A percentile compares a stretch with the other conserved stretches of the same genome.
phyloP scores from a whole-genome alignment of 2,113 vertebrate genomes.

The Lepus americanus region DNA sequence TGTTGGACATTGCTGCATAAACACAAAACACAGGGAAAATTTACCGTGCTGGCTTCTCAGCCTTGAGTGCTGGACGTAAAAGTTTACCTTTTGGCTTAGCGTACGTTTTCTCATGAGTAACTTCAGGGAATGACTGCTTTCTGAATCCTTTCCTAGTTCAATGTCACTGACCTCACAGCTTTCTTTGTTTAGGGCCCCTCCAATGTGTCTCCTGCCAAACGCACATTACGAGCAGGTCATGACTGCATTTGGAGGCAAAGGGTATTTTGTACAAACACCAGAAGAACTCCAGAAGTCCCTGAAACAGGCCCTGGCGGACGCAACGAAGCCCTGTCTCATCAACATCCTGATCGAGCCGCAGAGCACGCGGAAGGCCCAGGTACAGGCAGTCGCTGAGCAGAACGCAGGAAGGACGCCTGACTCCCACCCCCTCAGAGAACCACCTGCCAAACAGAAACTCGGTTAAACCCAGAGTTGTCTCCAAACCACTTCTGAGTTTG shows the following conservation, averaged over 20 bases:
- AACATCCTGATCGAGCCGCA: conserved; percentile 96
- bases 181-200: conserved; percentile 90
- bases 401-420: background rate
- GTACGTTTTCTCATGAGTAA: background rate
- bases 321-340: conserved; percentile 91
- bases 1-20: background rate
- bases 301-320: conserved; percentile 89
- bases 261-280: conserved; percentile 93
- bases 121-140: conserved; percentile 26
- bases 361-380: conserved; percentile 95
- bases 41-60: background rate
- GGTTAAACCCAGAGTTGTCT: background rate
- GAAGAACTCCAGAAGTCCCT: conserved; percentile 92
- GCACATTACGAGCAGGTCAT: conserved; percentile 95
- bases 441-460: background rate
- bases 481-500: conserved; percentile 31
- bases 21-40: background rate
- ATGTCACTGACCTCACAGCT: conserved; percentile 1
- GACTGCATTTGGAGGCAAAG: conserved; percentile 94
- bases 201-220: conserved; percentile 94
- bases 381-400: conserved; percentile 73
- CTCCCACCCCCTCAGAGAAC: background rate
- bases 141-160: background rate
- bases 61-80: background rate
- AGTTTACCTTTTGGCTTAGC: background rate